phyloP scores from a whole-genome alignment of 2,888 invertebrate species.

The Therioaphis trifolii region DNA sequence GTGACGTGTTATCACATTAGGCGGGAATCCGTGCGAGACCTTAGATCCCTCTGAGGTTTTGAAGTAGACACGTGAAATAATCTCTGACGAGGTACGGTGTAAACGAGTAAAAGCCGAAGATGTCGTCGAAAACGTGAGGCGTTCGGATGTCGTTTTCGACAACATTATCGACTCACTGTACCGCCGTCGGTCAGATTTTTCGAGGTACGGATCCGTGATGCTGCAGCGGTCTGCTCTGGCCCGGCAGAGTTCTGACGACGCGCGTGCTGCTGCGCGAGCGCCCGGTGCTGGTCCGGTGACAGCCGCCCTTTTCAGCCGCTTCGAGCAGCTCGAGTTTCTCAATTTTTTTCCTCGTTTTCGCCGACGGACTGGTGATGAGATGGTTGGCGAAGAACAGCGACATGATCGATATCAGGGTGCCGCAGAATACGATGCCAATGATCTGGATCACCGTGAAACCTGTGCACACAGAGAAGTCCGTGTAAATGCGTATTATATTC shows the following conservation, averaged over 20 bases:
- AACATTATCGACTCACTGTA: no score
- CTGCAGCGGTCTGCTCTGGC: no score
- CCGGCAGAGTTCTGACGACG: not conserved
- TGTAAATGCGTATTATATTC: not conserved
- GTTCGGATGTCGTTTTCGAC: no score
- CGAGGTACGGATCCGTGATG: constrained; percentile 23
- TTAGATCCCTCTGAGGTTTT: no score
- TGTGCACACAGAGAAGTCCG: not conserved
- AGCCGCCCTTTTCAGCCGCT: constrained; percentile 33
- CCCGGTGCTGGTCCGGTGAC: not conserved
- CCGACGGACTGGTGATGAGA: constrained; percentile 49
- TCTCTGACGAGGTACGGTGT: no score
- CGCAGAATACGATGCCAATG: constrained; percentile 55
- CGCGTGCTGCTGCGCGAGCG: constrained; percentile 6
- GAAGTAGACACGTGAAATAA: no score
- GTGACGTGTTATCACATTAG: no score
- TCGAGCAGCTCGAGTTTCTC: constrained; percentile 57
- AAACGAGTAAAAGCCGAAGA: no score
- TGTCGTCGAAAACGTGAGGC: no score
- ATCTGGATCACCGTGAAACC: constrained; percentile 58
- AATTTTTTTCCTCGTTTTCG: constrained; percentile 56
- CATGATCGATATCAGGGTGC: constrained; percentile 49
- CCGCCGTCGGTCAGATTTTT: constrained; percentile 22
- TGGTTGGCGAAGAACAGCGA: constrained; percentile 57
- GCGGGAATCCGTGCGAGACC: no score